These are phyloP conservation scores for Nezara viridula DNA, from an alignment of 2,888 invertebrate species.

Conservation along the genomic window DNA sequence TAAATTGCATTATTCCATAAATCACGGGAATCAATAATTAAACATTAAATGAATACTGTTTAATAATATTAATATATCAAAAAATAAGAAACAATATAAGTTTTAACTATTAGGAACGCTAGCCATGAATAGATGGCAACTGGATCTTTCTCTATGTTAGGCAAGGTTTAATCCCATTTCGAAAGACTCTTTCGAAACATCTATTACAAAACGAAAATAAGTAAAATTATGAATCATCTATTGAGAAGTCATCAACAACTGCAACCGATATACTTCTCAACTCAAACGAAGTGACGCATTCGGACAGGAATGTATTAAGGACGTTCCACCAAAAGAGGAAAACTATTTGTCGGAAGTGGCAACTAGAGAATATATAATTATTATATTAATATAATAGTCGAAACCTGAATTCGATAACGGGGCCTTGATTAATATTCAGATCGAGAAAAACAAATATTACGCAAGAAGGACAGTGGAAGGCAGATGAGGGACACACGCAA, in stretches of 20 bases:
- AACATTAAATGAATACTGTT: too few relatives aligned
- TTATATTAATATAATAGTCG: background rate
- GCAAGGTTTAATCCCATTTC: conserved; percentile 31
- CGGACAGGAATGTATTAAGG: background rate
- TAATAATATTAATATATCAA: background rate
- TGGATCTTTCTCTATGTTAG: conserved; percentile 30
- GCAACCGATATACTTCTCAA: background rate
- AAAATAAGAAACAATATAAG: background rate
- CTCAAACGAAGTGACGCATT: background rate
- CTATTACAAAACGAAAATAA: conserved; percentile 30
- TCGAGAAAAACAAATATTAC: background rate
- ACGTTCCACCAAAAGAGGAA: background rate
- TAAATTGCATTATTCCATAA: too few relatives aligned
- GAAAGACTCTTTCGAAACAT: conserved; percentile 9
- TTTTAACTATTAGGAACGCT: background rate
- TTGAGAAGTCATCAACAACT: background rate
- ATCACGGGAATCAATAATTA: too few relatives aligned
- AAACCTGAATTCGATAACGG: background rate
- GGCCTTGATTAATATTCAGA: background rate
- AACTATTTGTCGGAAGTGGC: background rate
- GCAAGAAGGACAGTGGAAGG: background rate
- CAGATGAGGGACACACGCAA: background rate
- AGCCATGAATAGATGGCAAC: background rate
- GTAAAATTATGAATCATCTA: conserved; percentile 29
- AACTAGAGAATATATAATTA: background rate